Evolutionary conservation across 2,113 vertebrate species (phyloP).

Genomic region (Spilogale gracilis): DNA sequence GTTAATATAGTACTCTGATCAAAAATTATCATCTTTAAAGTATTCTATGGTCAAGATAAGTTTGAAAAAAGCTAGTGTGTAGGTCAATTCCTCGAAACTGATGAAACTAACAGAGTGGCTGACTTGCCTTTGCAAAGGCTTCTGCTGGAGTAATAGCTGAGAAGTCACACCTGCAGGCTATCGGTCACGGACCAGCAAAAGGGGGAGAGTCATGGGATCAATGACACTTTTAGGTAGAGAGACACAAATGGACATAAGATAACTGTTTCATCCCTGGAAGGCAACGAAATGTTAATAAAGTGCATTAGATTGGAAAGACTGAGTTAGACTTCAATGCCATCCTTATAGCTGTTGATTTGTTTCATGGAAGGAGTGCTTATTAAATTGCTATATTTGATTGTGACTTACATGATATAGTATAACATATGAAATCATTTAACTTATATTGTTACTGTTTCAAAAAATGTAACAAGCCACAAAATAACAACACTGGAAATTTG

Average conservation of each 20-base stretch:
- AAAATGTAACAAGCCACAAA: slow-evolving; percentile 41
- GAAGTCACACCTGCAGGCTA: neutral
- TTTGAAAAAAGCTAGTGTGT: neutral
- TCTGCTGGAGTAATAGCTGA: neutral
- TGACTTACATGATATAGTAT: neutral
- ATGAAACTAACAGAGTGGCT: neutral
- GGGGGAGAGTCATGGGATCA: neutral
- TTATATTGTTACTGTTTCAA: neutral
- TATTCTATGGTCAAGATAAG: neutral
- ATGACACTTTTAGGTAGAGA: neutral
- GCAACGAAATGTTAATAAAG: neutral
- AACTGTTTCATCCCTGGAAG: neutral
- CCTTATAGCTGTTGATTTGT: neutral
- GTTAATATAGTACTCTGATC: neutral
- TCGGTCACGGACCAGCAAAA: neutral
- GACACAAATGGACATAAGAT: neutral
- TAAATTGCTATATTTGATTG: slow-evolving; percentile 8
- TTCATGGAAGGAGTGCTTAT: neutral
- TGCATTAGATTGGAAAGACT: neutral
- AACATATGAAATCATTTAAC: neutral
- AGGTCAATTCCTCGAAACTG: neutral
- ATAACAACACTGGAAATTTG: neutral
- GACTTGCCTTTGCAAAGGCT: neutral
- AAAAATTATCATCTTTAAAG: neutral
- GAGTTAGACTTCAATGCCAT: neutral